Base-by-base conservation (phyloP, 2,113 vertebrate species). In the Halcyon senegalensis region DNA sequence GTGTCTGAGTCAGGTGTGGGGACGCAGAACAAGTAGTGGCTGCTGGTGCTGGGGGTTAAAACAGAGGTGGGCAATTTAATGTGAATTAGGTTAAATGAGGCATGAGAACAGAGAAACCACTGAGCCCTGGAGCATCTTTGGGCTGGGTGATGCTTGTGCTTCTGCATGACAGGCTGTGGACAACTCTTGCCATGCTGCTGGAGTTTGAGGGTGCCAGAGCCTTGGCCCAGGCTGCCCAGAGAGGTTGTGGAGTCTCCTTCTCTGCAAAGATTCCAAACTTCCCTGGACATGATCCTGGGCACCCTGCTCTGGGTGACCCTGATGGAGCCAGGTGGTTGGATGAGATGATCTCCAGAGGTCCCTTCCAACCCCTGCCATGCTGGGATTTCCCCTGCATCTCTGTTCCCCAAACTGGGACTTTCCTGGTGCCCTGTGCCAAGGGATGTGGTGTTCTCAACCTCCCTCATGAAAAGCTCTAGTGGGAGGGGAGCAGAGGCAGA, bases 141-240 rank as follows among this genome's bases (percentile, higher is more conserved):
- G 51, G n/a, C 30, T 55, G 74, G 13, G 4, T 53, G 83, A 9
- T 66, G 84, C 25, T 24, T 7, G 8, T 48, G 67, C 24, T 93
- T 16, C 68, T 8, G 2, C 2, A 0, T 0, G 0, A 30, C 25
- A 62, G 20, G 50, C 28, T 87, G 31, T 53, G 44, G 7, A 17
- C 28, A 9, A 1, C 27, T 46, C 46, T 80, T 48, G 63, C 4
- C 1, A 0, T 58, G 37, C 16, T 87, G 23, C 19, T 56, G 48
- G 70, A 15, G 67, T 87, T 64, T 39, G 39, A 28, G 39, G 39
- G 18, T 31, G 63, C 5, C 27, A 43, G 63, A 43, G 39, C 62
- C 39, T 35, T 43, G 62, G 62, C 39, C 17, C 39, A 64, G 37
- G 39, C 39, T 64, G 62, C 39, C 21, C 27, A 64, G 62, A 30